phyloP scores from a whole-genome alignment of 2,888 invertebrate species.

The Brachyopa scutellaris region DNA sequence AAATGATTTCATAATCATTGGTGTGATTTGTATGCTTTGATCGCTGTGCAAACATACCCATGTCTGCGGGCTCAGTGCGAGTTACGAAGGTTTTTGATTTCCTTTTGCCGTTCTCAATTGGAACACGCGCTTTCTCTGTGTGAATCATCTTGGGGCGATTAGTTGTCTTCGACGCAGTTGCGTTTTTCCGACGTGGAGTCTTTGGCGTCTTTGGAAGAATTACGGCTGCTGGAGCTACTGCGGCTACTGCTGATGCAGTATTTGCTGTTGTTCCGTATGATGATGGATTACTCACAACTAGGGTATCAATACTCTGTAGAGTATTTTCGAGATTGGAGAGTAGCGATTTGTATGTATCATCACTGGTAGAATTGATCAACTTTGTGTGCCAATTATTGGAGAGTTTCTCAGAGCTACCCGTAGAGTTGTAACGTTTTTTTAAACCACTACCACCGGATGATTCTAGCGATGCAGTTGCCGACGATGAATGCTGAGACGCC shows the following conservation, averaged over 20 bases:
- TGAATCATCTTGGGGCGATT: slow-evolving; percentile 90
- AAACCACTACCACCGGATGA: neutral
- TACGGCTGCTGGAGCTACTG: slow-evolving; percentile 63
- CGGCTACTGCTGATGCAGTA: slow-evolving; percentile 71
- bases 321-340: slow-evolving; percentile 82
- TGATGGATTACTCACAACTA: slow-evolving; percentile 78
- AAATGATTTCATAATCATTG: slow-evolving; percentile 80
- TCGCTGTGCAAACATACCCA: slow-evolving; percentile 72
- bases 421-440: slow-evolving; percentile 75
- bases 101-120: slow-evolving; percentile 83
- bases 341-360: slow-evolving; percentile 82
- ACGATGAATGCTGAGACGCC: slow-evolving; percentile 62
- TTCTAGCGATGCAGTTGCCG: slow-evolving; percentile 69
- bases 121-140: slow-evolving; percentile 85
- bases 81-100: slow-evolving; percentile 84
- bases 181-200: slow-evolving; percentile 76
- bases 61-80: slow-evolving; percentile 76
- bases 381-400: slow-evolving; percentile 79
- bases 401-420: slow-evolving; percentile 56
- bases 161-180: slow-evolving; percentile 75
- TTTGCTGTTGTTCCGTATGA: slow-evolving; percentile 53
- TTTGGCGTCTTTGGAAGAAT: slow-evolving; percentile 38
- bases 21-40: slow-evolving; percentile 75
- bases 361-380: slow-evolving; percentile 76
- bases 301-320: slow-evolving; percentile 82